These are phyloP conservation scores for Lepidurus packardi DNA, from an alignment of 1,140 invertebrate species.

Conservation along the genomic window DNA sequence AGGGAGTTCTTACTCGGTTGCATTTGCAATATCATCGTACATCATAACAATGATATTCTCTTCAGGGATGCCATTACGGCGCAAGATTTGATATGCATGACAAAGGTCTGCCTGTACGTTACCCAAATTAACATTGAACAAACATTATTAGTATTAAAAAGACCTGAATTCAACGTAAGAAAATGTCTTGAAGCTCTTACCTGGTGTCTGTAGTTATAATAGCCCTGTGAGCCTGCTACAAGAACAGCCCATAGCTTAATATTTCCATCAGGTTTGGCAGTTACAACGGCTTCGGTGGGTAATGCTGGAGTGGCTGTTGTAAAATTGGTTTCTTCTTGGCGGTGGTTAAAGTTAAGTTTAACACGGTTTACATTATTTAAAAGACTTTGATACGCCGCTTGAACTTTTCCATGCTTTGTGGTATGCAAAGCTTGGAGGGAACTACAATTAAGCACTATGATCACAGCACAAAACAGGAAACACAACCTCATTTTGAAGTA, in stretches of 20 bases:
- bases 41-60: slow-evolving; percentile 59
- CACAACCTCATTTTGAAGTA: background rate
- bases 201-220: slow-evolving; percentile 58
- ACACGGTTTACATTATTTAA: background rate
- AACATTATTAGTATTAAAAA: background rate
- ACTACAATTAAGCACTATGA: background rate
- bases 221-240: slow-evolving; percentile 56
- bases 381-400: background rate
- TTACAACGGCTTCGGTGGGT: background rate
- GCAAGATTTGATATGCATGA: slow-evolving; percentile 59
- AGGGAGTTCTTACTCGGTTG: slow-evolving; percentile 45
- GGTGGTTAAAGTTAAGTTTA: background rate
- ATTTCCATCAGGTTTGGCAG: slow-evolving; percentile 38
- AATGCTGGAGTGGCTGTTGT: background rate
- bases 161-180: background rate
- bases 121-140: slow-evolving; percentile 7
- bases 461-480: background rate
- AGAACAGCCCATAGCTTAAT: slow-evolving; percentile 52
- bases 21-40: slow-evolving; percentile 59
- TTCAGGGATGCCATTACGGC: slow-evolving; percentile 52
- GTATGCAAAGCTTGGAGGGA: background rate
- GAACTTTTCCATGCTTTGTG: background rate
- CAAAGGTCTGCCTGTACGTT: slow-evolving; percentile 52
- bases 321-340: background rate
- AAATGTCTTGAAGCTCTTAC: slow-evolving; percentile 39